A percentile compares a stretch with the other conserved stretches of the same genome.
phyloP scores from a whole-genome alignment of 2,888 invertebrate genomes.

The Lithophane ornitopus region DNA sequence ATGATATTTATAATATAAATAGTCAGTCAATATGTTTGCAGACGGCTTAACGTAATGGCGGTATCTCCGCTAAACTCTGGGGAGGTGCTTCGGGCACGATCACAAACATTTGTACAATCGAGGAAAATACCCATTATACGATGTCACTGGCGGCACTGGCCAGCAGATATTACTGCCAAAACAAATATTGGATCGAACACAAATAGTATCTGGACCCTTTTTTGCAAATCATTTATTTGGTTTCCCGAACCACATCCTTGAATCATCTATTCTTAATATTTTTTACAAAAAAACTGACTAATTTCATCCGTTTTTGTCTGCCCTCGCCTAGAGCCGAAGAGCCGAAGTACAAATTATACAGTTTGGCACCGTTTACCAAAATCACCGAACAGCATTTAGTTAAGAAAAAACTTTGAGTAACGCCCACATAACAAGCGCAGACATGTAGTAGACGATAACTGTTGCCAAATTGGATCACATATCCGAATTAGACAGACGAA shows the following conservation, averaged over 20 bases:
- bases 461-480: conserved; percentile 78
- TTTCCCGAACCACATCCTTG: conserved; percentile 6
- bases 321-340: conserved; percentile 50
- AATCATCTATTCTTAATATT: conserved; percentile 19
- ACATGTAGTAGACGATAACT: conserved; percentile 79
- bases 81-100: conserved; percentile 76
- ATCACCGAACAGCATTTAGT: conserved; percentile 73
- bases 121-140: conserved; percentile 64
- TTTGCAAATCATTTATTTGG: conserved; percentile 36
- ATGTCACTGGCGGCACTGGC: conserved; percentile 22
- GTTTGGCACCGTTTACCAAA: conserved; percentile 79
- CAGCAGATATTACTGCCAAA: conserved; percentile 47
- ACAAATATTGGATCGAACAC: conserved; percentile 51
- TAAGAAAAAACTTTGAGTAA: conserved; percentile 70
- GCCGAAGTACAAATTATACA: conserved; percentile 65
- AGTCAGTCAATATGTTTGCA: conserved; percentile 60
- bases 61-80: conserved; percentile 72
- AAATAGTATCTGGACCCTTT: conserved; percentile 29
- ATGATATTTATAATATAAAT: conserved; percentile 37
- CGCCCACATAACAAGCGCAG: conserved; percentile 80
- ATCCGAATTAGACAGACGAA: conserved; percentile 75
- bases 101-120: conserved; percentile 74
- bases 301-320: conserved; percentile 22
- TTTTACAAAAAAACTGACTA: conserved; percentile 30
- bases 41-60: conserved; percentile 53